Conservation (phyloP, 2,113 vertebrate genomes). For the Callopanchax toddi region DNA sequence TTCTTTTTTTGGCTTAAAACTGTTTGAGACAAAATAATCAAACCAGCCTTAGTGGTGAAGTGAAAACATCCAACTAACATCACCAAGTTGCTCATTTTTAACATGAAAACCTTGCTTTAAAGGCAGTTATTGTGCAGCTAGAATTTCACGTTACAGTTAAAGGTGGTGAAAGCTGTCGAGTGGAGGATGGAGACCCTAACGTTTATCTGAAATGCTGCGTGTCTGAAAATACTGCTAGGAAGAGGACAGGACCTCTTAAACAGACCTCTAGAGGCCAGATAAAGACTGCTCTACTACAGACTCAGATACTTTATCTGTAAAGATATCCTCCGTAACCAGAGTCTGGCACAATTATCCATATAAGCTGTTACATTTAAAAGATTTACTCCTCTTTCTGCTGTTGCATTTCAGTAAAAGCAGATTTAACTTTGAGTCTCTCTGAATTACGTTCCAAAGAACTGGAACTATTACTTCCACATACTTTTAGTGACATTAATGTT, state of each 20-base stretch:
- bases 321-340: background rate
- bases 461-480: too few relatives aligned
- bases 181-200: background rate
- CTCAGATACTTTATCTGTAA: background rate
- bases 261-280: background rate
- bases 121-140: background rate
- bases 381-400: background rate
- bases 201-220: slow-evolving; percentile 6
- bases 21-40: background rate
- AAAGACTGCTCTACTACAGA: background rate
- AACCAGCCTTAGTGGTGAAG: background rate
- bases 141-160: background rate
- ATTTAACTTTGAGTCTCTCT: background rate
- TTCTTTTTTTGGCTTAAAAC: too few relatives aligned
- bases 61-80: background rate
- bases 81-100: background rate
- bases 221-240: background rate
- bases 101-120: too few relatives aligned
- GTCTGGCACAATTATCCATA: background rate
- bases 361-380: background rate
- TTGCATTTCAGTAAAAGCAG: background rate
- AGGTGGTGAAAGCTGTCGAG: slow-evolving; percentile 1
- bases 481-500: too few relatives aligned
- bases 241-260: slow-evolving; percentile 7
- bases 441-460: too few relatives aligned